These are phyloP conservation scores for Zygogramma bicolorata DNA, from an alignment of 2,888 invertebrate species.

Conservation along the genomic window DNA sequence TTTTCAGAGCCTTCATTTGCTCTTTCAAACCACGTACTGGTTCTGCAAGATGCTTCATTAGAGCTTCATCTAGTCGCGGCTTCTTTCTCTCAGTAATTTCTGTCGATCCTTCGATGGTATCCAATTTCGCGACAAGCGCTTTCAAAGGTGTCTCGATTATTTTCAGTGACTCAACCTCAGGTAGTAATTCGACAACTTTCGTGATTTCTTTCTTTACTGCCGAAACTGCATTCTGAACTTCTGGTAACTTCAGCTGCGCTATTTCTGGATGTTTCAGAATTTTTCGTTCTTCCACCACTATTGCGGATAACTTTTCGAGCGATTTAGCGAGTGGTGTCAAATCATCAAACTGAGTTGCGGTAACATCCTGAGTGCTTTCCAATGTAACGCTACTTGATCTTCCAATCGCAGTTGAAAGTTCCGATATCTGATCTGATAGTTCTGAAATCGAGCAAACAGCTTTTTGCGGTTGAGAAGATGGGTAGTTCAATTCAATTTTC, in stretches of 20 bases:
- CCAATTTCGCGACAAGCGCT: conserved; percentile 28
- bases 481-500: not conserved
- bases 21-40: conserved; percentile 23
- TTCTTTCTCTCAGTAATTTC: not conserved
- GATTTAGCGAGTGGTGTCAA: not conserved
- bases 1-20: conserved; percentile 36
- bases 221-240: conserved; percentile 26
- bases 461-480: not conserved
- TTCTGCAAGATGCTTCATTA: conserved; percentile 19
- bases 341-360: not conserved
- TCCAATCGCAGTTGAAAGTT: not conserved
- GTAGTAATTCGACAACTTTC: not conserved
- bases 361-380: not conserved
- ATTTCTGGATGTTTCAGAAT: conserved; percentile 22
- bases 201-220: conserved; percentile 19
- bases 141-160: conserved; percentile 23
- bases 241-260: conserved; percentile 37
- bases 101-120: not conserved
- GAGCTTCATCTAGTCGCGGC: conserved; percentile 26
- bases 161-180: conserved; percentile 5
- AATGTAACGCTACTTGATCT: not conserved
- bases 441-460: not conserved
- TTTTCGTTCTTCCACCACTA: not conserved
- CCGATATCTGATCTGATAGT: not conserved
- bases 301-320: not conserved